Base-by-base conservation (phyloP, 1,140 invertebrate genomes). In the Drosophila bocki region DNA sequence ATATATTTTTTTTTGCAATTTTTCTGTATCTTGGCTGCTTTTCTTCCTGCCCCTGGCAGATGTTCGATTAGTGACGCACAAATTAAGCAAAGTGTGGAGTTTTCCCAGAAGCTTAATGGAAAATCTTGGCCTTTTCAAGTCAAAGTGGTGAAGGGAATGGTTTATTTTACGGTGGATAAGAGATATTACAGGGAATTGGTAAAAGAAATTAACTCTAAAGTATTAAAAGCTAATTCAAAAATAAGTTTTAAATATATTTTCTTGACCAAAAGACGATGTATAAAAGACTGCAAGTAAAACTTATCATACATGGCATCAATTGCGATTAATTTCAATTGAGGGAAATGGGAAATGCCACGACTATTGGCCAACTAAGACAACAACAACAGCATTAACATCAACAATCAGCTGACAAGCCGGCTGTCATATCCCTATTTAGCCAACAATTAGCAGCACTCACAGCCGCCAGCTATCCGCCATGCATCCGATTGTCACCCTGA, bases 401-500 rank as follows among this genome's bases (percentile, higher is more conserved):
- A n/a, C 62, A 62, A 65, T 65, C 62, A 19, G 62, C 62, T 44
- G 53, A 56, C 33, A 56, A 13, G 37, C 54, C 32, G 61, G 17
- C 61, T 44, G 58, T 63, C 63, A 63, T 37, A 63, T 67, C 32
- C 62, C 48, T 44, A 37, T 67, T 70, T 68, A 45, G 29, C 63
- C 26, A 54, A 44, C 67, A 70, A 70, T 70, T 70, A 70, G 67
- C 67, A 70, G 26, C 13, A 32, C 22, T 26, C 48, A 68, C 29
- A 50, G 32, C 67, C 67, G 67, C 48, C 67, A 67, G 67, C 63
- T 47, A 70, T 70, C 22, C 65, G 63, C 37, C 63, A 56, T 68
- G 63, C 63, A 70, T 70, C 45, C 50, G 62, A 70, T 70, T 70
- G 62, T 68, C 67, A 69, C 62, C n/a, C 17, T 26, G 62, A 70